Evolutionary conservation across 2,888 invertebrate genomes (phyloP).

Genomic region (Harpalus rufipes): DNA sequence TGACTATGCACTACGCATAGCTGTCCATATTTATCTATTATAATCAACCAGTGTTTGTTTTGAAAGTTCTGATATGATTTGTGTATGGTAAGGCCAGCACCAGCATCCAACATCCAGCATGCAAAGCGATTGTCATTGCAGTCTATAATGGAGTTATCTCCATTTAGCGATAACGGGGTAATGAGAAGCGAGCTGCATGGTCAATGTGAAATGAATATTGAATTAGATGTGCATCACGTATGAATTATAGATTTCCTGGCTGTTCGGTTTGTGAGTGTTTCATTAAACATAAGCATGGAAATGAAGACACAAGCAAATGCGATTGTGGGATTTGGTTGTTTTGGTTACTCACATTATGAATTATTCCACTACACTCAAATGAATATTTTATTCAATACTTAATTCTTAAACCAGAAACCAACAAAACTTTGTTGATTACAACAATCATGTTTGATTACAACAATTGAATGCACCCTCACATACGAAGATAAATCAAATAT

Average conservation of each 20-base stretch:
- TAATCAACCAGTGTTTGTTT: too few species aligned
- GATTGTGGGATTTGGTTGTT: constrained; percentile 28
- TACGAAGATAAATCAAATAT: too few species aligned
- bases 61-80: not conserved
- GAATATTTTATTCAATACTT: too few species aligned
- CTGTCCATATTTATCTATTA: too few species aligned
- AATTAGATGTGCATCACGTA: constrained; percentile 65
- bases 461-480: too few species aligned
- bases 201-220: constrained; percentile 66
- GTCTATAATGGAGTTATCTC: constrained; percentile 57
- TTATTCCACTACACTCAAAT: not conserved
- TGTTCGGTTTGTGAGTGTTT: constrained; percentile 28
- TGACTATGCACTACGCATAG: too few species aligned
- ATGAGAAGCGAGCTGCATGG: constrained; percentile 45
- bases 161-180: constrained; percentile 56
- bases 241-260: constrained; percentile 63
- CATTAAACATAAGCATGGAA: constrained; percentile 57
- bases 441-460: too few species aligned
- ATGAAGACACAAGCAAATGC: constrained; percentile 53
- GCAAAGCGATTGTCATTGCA: not conserved
- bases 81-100: not conserved
- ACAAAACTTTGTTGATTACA: too few species aligned
- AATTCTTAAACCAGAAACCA: too few species aligned
- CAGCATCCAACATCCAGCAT: not conserved
- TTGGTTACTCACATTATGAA: not conserved